Base-by-base conservation (phyloP, 2,797 vertebrate species). In the Sebastes variabilis region DNA sequence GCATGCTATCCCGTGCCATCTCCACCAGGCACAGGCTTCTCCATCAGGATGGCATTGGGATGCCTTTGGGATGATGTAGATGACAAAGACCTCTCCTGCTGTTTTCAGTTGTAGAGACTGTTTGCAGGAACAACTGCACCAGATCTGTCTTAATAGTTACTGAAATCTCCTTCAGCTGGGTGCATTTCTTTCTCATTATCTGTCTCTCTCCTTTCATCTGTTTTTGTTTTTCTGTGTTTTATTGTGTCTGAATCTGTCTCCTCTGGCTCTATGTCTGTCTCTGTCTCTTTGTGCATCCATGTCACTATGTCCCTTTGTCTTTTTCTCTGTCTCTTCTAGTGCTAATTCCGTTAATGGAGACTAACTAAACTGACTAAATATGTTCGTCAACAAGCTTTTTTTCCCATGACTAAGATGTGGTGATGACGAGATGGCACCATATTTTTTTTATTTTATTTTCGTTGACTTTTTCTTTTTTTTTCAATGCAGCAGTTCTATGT, bases 1-100 rank as follows among this genome's bases (percentile, higher is more conserved):
- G 9, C 46, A 24, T 68, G 16, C 20, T 22, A n/a, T 84, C 73
- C 54, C 20, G 27, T 72, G 70, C 72, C 56, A 72, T 49, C 62
- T 27, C 49, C 54, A 62, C 24, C 71, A 66, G 66, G 64, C 65
- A n/a, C 67, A 34, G 4, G 20, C 25, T 32, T 36, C 67, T 42
- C 20, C 83, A 84, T 73, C 55, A 56, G 65, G 68, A 72, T 84
- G 80, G 76, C 52, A 66, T 29, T 29, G 34, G 60, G 75, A 83
- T 87, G 70, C 82, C 74, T 85, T 72, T 34, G 32, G 42, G 71
- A 86, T 91, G 81, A 89, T 79, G 81, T 42, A 30, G 42, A 74
- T 7, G 55, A 66, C 72, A 8, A n/a, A 73, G 29, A 32, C 14
- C 25, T 80, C 34, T 73, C 71, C 75, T 77, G 74, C 84, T 83